Conservation (phyloP, 2,113 vertebrate species). For the Phaethornis superciliosus region DNA sequence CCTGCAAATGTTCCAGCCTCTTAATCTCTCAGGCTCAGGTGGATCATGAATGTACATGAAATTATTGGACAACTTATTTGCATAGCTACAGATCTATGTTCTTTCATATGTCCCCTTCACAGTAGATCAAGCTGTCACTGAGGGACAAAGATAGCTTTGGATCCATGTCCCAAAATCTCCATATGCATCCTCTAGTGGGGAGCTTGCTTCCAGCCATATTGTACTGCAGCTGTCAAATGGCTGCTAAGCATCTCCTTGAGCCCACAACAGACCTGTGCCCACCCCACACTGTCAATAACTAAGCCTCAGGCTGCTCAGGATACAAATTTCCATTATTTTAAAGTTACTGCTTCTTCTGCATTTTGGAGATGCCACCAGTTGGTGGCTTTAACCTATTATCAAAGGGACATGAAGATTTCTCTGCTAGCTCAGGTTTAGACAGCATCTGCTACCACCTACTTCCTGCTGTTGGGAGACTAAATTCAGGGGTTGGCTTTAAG, state of each 20-base stretch:
- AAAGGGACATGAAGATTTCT: neutral
- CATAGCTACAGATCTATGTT: neutral
- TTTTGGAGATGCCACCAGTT: neutral
- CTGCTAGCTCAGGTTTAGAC: neutral
- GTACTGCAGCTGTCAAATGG: neutral
- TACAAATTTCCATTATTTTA: neutral
- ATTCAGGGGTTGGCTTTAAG: neutral
- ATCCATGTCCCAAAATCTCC: neutral
- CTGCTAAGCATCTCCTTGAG: neutral
- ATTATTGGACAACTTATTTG: neutral
- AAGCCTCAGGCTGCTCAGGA: neutral
- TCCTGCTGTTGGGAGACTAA: constrained; percentile 5
- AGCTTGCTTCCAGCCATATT: neutral
- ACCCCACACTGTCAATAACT: neutral
- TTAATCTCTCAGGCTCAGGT: neutral
- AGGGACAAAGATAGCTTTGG: neutral
- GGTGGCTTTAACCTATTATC: neutral
- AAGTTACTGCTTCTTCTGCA: neutral
- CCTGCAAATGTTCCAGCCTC: neutral
- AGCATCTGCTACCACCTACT: neutral
- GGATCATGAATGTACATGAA: neutral
- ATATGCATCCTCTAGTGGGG: neutral
- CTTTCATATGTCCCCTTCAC: neutral
- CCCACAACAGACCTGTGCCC: neutral
- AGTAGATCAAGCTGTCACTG: neutral